A percentile compares a stretch with the other conserved stretches of the same genome.
Evolutionary conservation across 2,113 vertebrate genomes (phyloP).

Genomic region (Tetrax tetrax): DNA sequence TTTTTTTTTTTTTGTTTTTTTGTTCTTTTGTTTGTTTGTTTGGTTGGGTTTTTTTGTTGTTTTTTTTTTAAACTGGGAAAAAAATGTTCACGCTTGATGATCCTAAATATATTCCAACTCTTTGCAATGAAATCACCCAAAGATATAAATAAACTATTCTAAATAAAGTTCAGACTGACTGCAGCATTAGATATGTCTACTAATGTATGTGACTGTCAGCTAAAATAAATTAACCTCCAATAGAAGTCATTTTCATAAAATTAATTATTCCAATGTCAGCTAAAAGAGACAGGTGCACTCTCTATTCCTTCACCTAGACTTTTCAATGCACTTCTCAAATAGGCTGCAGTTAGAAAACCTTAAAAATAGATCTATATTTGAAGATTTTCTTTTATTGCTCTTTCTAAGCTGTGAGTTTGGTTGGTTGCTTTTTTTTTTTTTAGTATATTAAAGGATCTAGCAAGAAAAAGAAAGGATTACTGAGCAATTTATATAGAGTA

Average conservation of each 20-base stretch:
- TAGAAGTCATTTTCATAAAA: slow-evolving; percentile 68
- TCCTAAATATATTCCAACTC: slow-evolving; percentile 8
- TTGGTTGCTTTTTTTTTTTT: not conserved
- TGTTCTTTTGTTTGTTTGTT: no score
- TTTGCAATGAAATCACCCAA: slow-evolving; percentile 72
- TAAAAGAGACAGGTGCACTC: slow-evolving; percentile 56
- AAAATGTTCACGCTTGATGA: not conserved
- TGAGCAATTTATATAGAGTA: not conserved
- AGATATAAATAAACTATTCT: slow-evolving; percentile 77
- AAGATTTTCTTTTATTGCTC: not conserved
- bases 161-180: slow-evolving; percentile 72
- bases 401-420: not conserved
- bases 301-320: not conserved
- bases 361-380: not conserved
- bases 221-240: slow-evolving; percentile 74
- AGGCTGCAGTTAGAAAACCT: not conserved
- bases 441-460: not conserved
- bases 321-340: not conserved
- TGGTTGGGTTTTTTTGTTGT: no score
- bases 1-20: no score
- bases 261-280: slow-evolving; percentile 72
- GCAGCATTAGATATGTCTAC: slow-evolving; percentile 55
- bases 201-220: slow-evolving; percentile 71
- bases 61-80: not conserved
- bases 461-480: not conserved